phyloP scores from a whole-genome alignment of 2,888 invertebrate genomes.

The Drosophila anomelani region DNA sequence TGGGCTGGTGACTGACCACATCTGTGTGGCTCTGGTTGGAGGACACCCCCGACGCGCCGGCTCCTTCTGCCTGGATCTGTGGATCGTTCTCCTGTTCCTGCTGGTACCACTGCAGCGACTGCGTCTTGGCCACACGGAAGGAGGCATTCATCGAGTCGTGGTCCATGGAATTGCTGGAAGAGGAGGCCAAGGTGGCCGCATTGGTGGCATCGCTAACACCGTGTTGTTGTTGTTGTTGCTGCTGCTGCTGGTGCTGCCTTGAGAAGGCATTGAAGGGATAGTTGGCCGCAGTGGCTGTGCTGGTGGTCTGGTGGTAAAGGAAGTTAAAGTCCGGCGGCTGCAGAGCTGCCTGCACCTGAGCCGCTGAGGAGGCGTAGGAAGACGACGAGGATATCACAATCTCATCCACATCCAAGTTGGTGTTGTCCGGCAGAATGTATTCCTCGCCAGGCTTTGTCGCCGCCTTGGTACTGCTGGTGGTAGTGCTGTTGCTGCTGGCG shows the following conservation, averaged over 20 bases:
- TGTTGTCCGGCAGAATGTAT: slow-evolving; percentile 70
- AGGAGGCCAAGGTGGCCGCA: slow-evolving; percentile 79
- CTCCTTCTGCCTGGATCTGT: slow-evolving; percentile 38
- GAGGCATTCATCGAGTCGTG: slow-evolving; percentile 72
- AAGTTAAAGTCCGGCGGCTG: slow-evolving; percentile 67
- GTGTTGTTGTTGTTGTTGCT: slow-evolving; percentile 56
- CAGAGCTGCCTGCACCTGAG: slow-evolving; percentile 31
- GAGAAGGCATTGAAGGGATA: slow-evolving; percentile 52
- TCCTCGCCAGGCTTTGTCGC: slow-evolving; percentile 58
- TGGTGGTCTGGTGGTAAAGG: slow-evolving; percentile 61
- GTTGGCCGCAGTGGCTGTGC: slow-evolving; percentile 29
- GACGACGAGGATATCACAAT: slow-evolving; percentile 78
- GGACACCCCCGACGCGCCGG: slow-evolving; percentile 4
- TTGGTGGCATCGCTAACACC: slow-evolving; percentile 77
- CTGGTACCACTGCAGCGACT: slow-evolving; percentile 63
- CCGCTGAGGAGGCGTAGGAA: slow-evolving; percentile 68
- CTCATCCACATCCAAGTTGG: slow-evolving; percentile 73
- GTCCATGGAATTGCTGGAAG: slow-evolving; percentile 75
- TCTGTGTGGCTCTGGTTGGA: slow-evolving; percentile 41
- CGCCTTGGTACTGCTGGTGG: slow-evolving; percentile 17
- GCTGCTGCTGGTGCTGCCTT: slow-evolving; percentile 51
- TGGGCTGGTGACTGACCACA: slow-evolving; percentile 61
- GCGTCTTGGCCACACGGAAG: slow-evolving; percentile 62
- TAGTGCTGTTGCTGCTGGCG: slow-evolving; percentile 53
- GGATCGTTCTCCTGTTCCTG: slow-evolving; percentile 41